Evolutionary conservation across 2,888 invertebrate genomes (phyloP).

Genomic region (Coenonympha arcania): DNA sequence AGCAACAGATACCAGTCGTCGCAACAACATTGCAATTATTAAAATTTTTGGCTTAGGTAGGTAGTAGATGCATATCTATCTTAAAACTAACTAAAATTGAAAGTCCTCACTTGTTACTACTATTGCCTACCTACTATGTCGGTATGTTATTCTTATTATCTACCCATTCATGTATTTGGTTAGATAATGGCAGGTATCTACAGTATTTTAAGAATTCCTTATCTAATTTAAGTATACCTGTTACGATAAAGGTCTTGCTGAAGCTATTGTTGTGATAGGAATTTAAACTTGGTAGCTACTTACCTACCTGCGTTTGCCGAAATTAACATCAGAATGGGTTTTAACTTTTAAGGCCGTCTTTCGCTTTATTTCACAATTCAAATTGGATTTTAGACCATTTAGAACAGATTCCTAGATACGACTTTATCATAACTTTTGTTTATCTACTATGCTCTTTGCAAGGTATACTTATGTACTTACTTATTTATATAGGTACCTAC

Average conservation of each 20-base stretch:
- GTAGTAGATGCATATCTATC: too few relatives aligned
- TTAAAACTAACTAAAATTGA: too few relatives aligned
- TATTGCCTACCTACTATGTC: too few relatives aligned
- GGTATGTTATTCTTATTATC: too few relatives aligned
- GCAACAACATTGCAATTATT: slow-evolving; percentile 7
- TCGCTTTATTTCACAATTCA: not conserved
- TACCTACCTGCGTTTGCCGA: not conserved
- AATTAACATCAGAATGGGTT: not conserved
- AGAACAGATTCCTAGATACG: too few relatives aligned
- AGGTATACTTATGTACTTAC: too few relatives aligned
- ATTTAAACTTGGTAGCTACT: not conserved
- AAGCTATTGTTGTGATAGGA: not conserved
- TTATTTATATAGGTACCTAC: too few relatives aligned
- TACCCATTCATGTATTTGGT: not conserved
- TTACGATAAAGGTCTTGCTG: not conserved
- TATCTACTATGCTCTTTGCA: too few relatives aligned
- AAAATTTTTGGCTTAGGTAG: too few relatives aligned
- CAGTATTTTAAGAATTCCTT: not conserved
- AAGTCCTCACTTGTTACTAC: too few relatives aligned
- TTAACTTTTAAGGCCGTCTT: too few relatives aligned
- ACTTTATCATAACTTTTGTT: too few relatives aligned
- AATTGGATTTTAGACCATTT: not conserved
- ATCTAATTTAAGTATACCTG: slow-evolving; percentile 3
- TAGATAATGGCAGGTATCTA: not conserved
- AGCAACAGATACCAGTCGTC: slow-evolving; percentile 14